Percentiles rank a stretch among this genome's conserved stretches.
phyloP scores from a whole-genome alignment of 1,140 invertebrate genomes.

The Lerema accius region DNA sequence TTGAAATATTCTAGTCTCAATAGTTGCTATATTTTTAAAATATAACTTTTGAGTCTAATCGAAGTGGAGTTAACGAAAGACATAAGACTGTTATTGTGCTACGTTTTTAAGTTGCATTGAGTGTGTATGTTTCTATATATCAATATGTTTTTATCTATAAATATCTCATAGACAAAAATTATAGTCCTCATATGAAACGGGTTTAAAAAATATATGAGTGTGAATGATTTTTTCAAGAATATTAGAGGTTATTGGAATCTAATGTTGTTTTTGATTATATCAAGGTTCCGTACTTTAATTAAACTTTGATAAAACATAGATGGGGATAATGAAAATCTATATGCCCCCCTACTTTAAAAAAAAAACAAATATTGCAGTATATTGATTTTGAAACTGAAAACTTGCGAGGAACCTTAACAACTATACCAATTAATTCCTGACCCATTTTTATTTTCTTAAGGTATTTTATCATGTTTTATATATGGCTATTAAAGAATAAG shows the following conservation, averaged over 20 bases:
- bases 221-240: neutral
- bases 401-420: neutral
- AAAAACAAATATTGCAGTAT: no score
- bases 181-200: neutral
- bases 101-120: slow-evolving; percentile 9
- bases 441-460: neutral
- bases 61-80: slow-evolving; percentile 27
- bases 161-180: slow-evolving; percentile 8
- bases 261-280: neutral
- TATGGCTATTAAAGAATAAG: slow-evolving; percentile 27
- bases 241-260: neutral
- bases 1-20: slow-evolving; percentile 25
- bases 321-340: no score
- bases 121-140: slow-evolving; percentile 16
- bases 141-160: slow-evolving; percentile 10
- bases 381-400: neutral
- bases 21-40: slow-evolving; percentile 32
- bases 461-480: slow-evolving; percentile 12
- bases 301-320: no score
- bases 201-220: neutral
- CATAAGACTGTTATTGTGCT: slow-evolving; percentile 30
- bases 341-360: no score
- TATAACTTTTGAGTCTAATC: slow-evolving; percentile 15
- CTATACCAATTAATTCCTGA: neutral
- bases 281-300: neutral